Percentiles rank a stretch among this genome's conserved stretches.
phyloP scores from a whole-genome alignment of 1,140 invertebrate genomes.

The Penaeus indicus region DNA sequence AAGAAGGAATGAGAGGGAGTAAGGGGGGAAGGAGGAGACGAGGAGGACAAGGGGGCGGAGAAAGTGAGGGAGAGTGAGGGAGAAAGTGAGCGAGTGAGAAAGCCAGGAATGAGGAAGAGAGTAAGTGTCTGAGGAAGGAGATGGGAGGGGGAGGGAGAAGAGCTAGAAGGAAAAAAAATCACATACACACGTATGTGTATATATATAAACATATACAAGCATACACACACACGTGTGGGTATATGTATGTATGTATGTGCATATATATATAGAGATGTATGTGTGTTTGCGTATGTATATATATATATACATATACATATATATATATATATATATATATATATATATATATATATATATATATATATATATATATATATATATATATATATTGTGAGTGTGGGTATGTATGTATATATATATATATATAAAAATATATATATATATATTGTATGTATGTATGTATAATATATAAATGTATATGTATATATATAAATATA shows the following conservation, averaged over 20 bases:
- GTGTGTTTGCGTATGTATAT: background rate
- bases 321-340: background rate
- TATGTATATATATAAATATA: background rate
- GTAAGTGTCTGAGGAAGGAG: too few relatives aligned
- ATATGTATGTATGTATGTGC: background rate
- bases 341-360: constrained; percentile 23
- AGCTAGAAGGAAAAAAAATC: too few relatives aligned
- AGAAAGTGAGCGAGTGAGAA: too few relatives aligned
- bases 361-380: constrained; percentile 29
- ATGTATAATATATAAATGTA: constrained; percentile 7
- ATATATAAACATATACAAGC: background rate
- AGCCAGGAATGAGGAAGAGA: too few relatives aligned
- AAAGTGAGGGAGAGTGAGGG: too few relatives aligned
- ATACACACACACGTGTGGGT: background rate
- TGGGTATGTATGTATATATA: background rate
- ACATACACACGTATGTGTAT: background rate
- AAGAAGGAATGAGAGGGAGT: too few relatives aligned
- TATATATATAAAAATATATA: background rate
- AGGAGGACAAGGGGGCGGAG: too few relatives aligned
- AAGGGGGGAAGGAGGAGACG: too few relatives aligned
- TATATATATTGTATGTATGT: background rate
- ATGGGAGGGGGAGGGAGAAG: too few relatives aligned
- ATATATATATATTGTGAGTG: constrained; percentile 2
- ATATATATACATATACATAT: background rate
- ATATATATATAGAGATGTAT: background rate